Evolutionary conservation across 2,888 invertebrate genomes (phyloP).

Genomic region (Sinopyrophorus schimmeli): DNA sequence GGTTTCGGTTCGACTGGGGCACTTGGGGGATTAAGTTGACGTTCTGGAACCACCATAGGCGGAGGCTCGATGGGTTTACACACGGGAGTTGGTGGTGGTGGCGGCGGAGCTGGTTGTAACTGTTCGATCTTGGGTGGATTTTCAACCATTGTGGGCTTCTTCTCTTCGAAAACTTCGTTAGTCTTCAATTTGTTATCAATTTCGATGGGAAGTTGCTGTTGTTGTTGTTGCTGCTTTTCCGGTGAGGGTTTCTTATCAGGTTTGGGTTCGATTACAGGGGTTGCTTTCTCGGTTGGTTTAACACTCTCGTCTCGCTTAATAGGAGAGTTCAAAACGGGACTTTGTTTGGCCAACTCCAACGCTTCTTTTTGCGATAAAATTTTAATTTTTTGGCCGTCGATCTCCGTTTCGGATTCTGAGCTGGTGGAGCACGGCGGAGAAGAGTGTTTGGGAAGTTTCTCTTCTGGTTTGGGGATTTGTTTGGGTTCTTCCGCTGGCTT

Average conservation of each 20-base stretch:
- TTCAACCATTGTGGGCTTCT: no score
- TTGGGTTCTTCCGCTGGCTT: constrained; percentile 12
- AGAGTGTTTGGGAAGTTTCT: constrained; percentile 34
- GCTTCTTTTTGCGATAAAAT: constrained; percentile 53
- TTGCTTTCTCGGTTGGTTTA: constrained; percentile 14
- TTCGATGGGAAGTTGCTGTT: no score
- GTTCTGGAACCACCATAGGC: no score
- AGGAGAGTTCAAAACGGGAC: constrained; percentile 29
- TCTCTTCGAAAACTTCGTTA: no score
- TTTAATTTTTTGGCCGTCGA: constrained; percentile 55
- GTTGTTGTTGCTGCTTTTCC: no score
- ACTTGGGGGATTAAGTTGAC: no score
- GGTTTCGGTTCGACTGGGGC: no score
- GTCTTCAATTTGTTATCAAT: no score
- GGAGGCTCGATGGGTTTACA: no score
- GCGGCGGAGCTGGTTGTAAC: no score
- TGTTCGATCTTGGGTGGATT: no score
- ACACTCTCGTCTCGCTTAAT: constrained; percentile 29
- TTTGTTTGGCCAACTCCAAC: constrained; percentile 43
- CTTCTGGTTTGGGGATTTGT: constrained; percentile 14
- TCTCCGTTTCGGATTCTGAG: constrained; percentile 56
- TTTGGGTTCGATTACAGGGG: constrained; percentile 8
- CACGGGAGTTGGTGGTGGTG: no score
- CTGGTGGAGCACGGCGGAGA: constrained; percentile 48
- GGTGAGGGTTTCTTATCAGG: constrained; percentile 4